Evolutionary conservation across 2,797 vertebrate genomes (phyloP).

Genomic region (Pogoniulus pusillus): DNA sequence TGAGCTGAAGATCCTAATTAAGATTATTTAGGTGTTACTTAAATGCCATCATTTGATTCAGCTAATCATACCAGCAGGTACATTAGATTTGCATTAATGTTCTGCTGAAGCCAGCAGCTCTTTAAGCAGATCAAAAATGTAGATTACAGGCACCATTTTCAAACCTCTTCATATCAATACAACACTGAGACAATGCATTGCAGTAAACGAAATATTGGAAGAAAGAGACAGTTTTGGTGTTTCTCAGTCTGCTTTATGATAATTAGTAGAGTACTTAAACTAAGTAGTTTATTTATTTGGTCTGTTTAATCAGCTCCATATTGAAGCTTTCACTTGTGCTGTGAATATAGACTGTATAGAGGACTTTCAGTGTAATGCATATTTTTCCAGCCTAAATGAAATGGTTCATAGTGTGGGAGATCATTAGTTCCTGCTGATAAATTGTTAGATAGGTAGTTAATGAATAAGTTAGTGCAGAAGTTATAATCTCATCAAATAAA

Average conservation of each 20-base stretch:
- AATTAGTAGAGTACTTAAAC: slow-evolving; percentile 71
- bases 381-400: background rate
- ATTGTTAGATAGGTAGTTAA: background rate
- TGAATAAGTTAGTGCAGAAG: background rate
- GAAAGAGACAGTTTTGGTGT: slow-evolving; percentile 31
- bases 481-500: background rate
- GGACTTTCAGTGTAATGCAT: background rate
- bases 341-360: background rate
- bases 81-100: slow-evolving; percentile 85
- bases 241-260: slow-evolving; percentile 56
- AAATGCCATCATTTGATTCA: slow-evolving; percentile 85
- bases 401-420: background rate
- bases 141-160: slow-evolving; percentile 73
- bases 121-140: slow-evolving; percentile 77
- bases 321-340: background rate
- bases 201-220: slow-evolving; percentile 43
- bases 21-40: slow-evolving; percentile 86
- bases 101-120: slow-evolving; percentile 77
- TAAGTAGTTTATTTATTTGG: slow-evolving; percentile 51
- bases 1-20: slow-evolving; percentile 83
- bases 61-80: slow-evolving; percentile 85
- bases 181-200: slow-evolving; percentile 66
- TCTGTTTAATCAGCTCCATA: background rate
- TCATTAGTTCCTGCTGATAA: slow-evolving; percentile 7
- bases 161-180: slow-evolving; percentile 69